Conservation (phyloP, 2,888 invertebrate genomes). For the Pollenia labialis region DNA sequence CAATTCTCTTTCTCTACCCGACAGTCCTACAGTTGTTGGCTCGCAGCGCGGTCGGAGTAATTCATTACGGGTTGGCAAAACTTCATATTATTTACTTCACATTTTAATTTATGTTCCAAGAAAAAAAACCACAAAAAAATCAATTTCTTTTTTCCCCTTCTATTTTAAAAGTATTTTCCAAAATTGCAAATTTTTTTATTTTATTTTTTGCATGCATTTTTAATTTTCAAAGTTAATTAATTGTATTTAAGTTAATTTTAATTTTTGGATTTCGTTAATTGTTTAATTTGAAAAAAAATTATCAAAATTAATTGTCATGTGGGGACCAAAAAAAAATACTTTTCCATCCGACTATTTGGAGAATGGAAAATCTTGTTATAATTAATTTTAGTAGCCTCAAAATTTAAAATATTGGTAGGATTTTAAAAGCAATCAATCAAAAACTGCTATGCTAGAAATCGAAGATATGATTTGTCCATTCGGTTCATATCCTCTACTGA, state of each 20-base stretch:
- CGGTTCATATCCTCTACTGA: too few relatives aligned
- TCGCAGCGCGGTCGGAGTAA: constrained; percentile 93
- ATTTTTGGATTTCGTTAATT: not conserved
- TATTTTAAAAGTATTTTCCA: constrained; percentile 6
- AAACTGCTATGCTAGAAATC: too few relatives aligned
- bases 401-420: too few relatives aligned
- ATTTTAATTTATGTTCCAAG: constrained; percentile 30
- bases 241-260: not conserved
- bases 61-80: constrained; percentile 89
- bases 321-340: too few relatives aligned
- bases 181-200: constrained; percentile 18
- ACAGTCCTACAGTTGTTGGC: constrained; percentile 93
- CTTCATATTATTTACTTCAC: constrained; percentile 75
- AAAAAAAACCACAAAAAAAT: constrained; percentile 1
- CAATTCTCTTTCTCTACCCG: constrained; percentile 94
- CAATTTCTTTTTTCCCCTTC: constrained; percentile 9
- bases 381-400: too few relatives aligned
- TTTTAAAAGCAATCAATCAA: too few relatives aligned
- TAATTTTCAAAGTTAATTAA: not conserved
- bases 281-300: not conserved
- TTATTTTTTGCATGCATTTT: not conserved
- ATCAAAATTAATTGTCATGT: not conserved
- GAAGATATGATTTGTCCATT: too few relatives aligned
- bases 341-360: too few relatives aligned
- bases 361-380: too few relatives aligned